Conservation (phyloP, 2,797 vertebrate genomes). For the Gadopsis marmoratus region DNA sequence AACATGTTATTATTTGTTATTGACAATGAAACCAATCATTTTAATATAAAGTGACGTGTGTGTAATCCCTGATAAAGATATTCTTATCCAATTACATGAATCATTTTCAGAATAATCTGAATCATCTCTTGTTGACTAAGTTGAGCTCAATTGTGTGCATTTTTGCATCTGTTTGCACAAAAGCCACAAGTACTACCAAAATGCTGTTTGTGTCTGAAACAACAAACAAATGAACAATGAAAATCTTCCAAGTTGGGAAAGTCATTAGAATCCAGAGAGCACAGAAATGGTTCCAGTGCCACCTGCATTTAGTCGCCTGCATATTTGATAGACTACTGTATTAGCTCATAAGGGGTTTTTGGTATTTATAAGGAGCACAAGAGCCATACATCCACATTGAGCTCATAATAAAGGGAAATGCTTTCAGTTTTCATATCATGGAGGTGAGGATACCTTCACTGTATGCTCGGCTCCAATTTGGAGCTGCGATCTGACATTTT, state of each 20-base stretch:
- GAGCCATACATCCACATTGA: constrained; percentile 44
- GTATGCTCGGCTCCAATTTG: background rate
- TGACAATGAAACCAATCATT: too few relatives aligned
- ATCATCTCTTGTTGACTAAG: background rate
- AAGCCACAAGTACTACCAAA: background rate
- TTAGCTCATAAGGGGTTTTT: constrained; percentile 37
- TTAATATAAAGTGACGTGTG: too few relatives aligned
- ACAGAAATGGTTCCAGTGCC: background rate
- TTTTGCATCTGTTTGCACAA: background rate
- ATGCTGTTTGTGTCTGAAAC: background rate
- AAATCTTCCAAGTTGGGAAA: background rate
- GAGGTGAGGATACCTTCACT: constrained; percentile 67
- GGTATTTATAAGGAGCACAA: constrained; percentile 68
- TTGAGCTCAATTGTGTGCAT: too few relatives aligned
- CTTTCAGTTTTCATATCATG: constrained; percentile 42
- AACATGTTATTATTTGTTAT: too few relatives aligned
- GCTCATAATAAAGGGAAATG: constrained; percentile 60
- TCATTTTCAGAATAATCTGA: background rate
- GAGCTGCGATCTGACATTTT: constrained; percentile 72
- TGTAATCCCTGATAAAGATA: background rate
- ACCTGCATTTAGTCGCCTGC: constrained; percentile 22
- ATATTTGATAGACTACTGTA: constrained; percentile 51
- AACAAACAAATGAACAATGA: background rate
- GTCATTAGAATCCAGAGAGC: background rate
- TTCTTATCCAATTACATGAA: background rate